Percentiles rank a stretch among this genome's conserved stretches.
These are phyloP conservation scores for Astropecten irregularis DNA, from an alignment of 53 echinoderm and acorn worm species.

Conservation along the genomic window DNA sequence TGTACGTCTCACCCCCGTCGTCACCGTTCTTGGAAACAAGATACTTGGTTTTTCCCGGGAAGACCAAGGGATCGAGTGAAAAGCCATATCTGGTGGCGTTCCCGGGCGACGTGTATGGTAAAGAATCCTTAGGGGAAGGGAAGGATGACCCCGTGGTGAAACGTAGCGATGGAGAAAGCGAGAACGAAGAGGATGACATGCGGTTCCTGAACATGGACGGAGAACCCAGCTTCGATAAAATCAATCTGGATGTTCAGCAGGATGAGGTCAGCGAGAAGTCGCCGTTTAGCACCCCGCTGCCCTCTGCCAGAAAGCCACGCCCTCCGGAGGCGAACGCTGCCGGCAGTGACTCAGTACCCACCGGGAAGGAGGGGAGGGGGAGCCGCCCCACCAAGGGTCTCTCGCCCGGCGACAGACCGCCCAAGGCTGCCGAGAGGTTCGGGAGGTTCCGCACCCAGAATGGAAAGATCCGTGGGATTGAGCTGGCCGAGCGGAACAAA, in stretches of 20 bases:
- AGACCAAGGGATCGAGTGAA: conserved; percentile 15
- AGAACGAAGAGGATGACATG: conserved; percentile 33
- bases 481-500: conserved; percentile 20
- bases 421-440: conserved; percentile 22
- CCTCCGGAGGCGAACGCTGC: not conserved
- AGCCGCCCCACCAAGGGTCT: not conserved
- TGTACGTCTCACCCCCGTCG: conserved; percentile 62
- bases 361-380: not conserved
- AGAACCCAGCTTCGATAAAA: conserved; percentile 15
- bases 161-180: not conserved
- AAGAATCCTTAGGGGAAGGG: not conserved
- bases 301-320: not conserved
- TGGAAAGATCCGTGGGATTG: conserved; percentile 18
- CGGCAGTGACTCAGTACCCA: not conserved
- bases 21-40: conserved; percentile 75
- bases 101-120: conserved; percentile 39
- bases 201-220: not conserved
- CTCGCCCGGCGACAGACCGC: not conserved
- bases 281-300: conserved; percentile 45
- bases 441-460: conserved; percentile 18
- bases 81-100: conserved; percentile 64
- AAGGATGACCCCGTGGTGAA: not conserved
- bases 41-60: conserved; percentile 77
- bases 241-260: conserved; percentile 34
- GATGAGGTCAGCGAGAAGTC: conserved; percentile 24